phyloP scores from a whole-genome alignment of 2,113 vertebrate species.

The Notarius quadriscutis region DNA sequence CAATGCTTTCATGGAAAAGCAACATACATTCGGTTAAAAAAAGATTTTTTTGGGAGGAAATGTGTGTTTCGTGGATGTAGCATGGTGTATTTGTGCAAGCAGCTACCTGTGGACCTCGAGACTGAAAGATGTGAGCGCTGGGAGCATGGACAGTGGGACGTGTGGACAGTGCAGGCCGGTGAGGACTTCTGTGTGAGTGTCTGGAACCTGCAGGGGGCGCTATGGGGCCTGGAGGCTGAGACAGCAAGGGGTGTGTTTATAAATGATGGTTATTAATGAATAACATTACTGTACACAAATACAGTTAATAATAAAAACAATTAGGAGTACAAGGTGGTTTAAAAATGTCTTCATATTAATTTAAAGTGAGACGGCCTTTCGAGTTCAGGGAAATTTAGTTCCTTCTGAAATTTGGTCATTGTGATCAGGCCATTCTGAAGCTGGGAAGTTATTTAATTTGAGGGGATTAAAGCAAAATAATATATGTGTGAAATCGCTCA shows the following conservation, averaged over 20 bases:
- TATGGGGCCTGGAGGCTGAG: conserved; percentile 58
- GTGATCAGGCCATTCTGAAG: no score
- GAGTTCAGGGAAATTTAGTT: no score
- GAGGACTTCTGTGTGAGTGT: conserved; percentile 27
- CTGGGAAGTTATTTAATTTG: no score
- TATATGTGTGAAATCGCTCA: no score
- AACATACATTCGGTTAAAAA: no score
- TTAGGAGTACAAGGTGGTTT: not conserved
- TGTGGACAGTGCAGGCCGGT: conserved; percentile 50
- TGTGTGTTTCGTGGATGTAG: not conserved
- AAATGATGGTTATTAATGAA: not conserved
- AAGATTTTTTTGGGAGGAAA: not conserved
- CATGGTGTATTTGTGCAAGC: not conserved
- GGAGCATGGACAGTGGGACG: conserved; percentile 31
- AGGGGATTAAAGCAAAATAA: no score
- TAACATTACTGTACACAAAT: not conserved
- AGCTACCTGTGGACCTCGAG: conserved; percentile 44
- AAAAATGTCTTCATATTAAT: no score
- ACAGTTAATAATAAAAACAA: no score
- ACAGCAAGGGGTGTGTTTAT: not conserved
- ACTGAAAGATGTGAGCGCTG: conserved; percentile 37
- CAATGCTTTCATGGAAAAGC: not conserved
- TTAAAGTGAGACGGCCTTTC: no score
- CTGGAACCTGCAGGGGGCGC: conserved; percentile 49
- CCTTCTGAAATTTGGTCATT: no score